These are phyloP conservation scores for Oxystoma pomonae DNA, from an alignment of 2,888 invertebrate species.

Conservation along the genomic window DNA sequence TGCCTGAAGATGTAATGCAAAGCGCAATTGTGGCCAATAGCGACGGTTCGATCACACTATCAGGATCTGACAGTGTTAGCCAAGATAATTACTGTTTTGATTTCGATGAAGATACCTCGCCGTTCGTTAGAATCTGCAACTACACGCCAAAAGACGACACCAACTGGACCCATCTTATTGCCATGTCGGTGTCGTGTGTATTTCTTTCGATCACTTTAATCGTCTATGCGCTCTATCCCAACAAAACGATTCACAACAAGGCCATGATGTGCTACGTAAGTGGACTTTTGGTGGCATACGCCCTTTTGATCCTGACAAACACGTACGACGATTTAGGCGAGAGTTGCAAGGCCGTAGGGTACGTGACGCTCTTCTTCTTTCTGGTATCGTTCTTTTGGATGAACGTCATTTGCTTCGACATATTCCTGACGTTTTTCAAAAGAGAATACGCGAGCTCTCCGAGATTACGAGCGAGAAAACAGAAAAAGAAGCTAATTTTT, in stretches of 20 bases:
- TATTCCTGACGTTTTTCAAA: constrained; percentile 45
- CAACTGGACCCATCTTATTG: not conserved
- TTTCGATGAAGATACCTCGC: not conserved
- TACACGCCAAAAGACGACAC: not conserved
- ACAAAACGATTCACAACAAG: constrained; percentile 72
- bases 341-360: constrained; percentile 54
- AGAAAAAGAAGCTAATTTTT: not conserved
- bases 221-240: constrained; percentile 68
- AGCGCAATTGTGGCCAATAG: not conserved
- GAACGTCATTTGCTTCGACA: constrained; percentile 82
- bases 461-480: not conserved
- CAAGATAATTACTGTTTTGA: not conserved
- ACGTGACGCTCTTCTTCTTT: constrained; percentile 70
- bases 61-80: not conserved
- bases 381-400: constrained; percentile 84
- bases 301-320: constrained; percentile 54
- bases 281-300: constrained; percentile 62
- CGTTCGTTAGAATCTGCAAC: not conserved
- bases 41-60: not conserved
- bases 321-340: not conserved
- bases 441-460: not conserved
- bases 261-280: constrained; percentile 71
- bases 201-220: constrained; percentile 68
- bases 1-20: not conserved
- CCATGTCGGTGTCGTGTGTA: not conserved